phyloP scores from a whole-genome alignment of 2,888 invertebrate species.

The Brachylomia viminalis region DNA sequence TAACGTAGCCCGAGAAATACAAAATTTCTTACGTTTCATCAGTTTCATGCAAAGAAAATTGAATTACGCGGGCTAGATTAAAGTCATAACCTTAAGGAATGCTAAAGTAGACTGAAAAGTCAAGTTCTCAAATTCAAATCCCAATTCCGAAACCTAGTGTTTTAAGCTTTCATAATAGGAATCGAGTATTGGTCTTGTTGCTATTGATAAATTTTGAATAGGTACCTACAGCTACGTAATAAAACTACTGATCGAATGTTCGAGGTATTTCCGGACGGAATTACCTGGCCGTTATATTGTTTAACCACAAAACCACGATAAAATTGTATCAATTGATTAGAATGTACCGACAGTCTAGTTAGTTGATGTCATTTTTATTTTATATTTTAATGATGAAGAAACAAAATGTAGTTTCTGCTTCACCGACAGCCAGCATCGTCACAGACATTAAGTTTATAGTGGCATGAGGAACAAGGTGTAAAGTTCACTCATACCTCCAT shows the following conservation, averaged over 20 bases:
- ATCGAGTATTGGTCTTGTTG: neutral
- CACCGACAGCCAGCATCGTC: too few species aligned
- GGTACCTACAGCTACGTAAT: neutral
- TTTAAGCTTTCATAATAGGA: neutral
- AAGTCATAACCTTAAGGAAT: neutral
- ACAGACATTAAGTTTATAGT: constrained; percentile 11
- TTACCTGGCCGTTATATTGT: constrained; percentile 21
- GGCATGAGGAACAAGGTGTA: too few species aligned
- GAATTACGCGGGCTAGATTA: neutral
- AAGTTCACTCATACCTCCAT: too few species aligned
- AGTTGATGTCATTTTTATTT: constrained; percentile 31
- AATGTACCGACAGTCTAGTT: constrained; percentile 18
- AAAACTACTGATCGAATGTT: constrained; percentile 13
- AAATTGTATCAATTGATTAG: constrained; percentile 43
- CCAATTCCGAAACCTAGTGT: neutral
- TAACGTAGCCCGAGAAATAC: neutral
- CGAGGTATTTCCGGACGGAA: constrained; percentile 20
- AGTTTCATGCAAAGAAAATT: neutral
- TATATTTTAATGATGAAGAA: constrained; percentile 8
- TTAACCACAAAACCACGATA: neutral
- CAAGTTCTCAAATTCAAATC: neutral
- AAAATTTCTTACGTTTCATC: too few species aligned
- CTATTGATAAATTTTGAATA: neutral
- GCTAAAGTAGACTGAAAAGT: too few species aligned
- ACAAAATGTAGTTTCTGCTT: constrained; percentile 21